Percentiles rank a stretch among this genome's conserved stretches.
phyloP scores from a whole-genome alignment of 2,113 vertebrate species.

The Phalacrocorax pelagicus region DNA sequence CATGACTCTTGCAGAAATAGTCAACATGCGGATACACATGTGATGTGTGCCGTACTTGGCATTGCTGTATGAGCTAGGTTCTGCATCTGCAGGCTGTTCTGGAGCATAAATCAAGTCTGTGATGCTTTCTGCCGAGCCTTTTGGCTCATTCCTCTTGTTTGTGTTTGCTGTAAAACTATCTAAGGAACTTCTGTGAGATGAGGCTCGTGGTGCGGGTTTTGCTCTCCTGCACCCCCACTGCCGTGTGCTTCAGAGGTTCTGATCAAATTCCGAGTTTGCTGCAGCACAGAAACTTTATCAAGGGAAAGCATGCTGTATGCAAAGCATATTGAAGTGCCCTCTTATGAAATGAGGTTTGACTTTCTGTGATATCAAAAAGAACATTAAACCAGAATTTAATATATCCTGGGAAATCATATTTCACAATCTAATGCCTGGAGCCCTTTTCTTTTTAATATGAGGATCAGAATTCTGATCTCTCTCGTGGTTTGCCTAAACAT shows the following conservation, averaged over 20 bases:
- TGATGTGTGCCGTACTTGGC: neutral
- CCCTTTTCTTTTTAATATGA: constrained; percentile 46
- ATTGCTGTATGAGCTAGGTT: neutral
- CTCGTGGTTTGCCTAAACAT: constrained; percentile 54
- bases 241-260: neutral
- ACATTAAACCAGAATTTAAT: constrained; percentile 54
- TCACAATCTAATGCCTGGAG: constrained; percentile 52
- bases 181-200: constrained; percentile 24
- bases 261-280: constrained; percentile 44
- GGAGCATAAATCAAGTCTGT: neutral
- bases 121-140: neutral
- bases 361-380: constrained; percentile 59
- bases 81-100: neutral
- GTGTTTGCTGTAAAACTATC: constrained; percentile 7
- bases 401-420: constrained; percentile 60
- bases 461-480: constrained; percentile 57
- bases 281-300: constrained; percentile 14
- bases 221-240: neutral
- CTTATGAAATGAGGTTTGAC: constrained; percentile 47
- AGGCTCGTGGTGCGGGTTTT: constrained; percentile 11
- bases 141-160: constrained; percentile 23
- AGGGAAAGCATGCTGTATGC: constrained; percentile 16
- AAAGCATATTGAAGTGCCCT: neutral
- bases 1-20: neutral
- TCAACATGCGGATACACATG: neutral